Conservation (phyloP, 2,888 invertebrate genomes). For the Ypsolopha sequella region DNA sequence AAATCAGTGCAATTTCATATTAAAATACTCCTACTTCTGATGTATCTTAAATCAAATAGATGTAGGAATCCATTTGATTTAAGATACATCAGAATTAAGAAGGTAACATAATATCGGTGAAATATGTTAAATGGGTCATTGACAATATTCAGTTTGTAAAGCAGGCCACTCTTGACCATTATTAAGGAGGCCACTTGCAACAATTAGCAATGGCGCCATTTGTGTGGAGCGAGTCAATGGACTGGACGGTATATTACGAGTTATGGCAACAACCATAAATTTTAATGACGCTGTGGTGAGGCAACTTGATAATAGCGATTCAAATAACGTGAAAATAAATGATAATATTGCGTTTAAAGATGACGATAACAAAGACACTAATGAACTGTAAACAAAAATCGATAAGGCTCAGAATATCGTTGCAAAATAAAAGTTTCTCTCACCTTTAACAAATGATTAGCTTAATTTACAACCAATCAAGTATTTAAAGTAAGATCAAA, state of each 20-base stretch:
- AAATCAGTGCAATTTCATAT: too few species aligned
- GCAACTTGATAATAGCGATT: too few species aligned
- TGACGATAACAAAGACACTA: too few species aligned
- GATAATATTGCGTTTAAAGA: too few species aligned
- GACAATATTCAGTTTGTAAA: not conserved
- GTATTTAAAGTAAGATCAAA: constrained; percentile 6
- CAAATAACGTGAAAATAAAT: too few species aligned
- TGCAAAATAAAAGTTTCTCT: not conserved
- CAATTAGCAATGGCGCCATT: constrained; percentile 52
- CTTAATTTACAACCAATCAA: not conserved
- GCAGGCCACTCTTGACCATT: constrained; percentile 13
- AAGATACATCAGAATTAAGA: too few species aligned
- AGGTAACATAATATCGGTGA: too few species aligned
- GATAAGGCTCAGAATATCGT: not conserved
- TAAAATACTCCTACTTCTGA: too few species aligned
- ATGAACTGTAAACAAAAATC: too few species aligned
- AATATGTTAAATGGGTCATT: too few species aligned
- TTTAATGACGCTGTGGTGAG: not conserved
- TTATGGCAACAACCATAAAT: not conserved
- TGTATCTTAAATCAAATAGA: too few species aligned
- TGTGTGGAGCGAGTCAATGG: constrained; percentile 20
- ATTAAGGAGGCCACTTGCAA: constrained; percentile 32
- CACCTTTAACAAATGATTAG: not conserved
- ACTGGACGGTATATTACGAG: constrained; percentile 3
- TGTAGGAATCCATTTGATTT: too few species aligned